These are phyloP conservation scores for Elymnias hypermnestra DNA, from an alignment of 1,140 invertebrate genomes.

Conservation along the genomic window DNA sequence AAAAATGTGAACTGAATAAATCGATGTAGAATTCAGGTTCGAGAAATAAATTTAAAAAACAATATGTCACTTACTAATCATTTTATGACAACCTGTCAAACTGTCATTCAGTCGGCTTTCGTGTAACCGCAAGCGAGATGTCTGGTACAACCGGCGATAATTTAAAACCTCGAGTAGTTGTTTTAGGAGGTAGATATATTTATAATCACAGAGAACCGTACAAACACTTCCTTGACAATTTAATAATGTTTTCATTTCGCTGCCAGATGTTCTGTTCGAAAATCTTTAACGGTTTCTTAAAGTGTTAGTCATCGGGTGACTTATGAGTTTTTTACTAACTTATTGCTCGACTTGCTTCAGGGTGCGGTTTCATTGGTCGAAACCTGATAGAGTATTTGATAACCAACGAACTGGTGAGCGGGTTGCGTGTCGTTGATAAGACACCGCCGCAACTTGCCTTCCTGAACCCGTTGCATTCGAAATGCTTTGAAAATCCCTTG, in stretches of 20 bases:
- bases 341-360: slow-evolving; percentile 74
- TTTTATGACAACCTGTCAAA: slow-evolving; percentile 34
- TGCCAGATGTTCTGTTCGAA: slow-evolving; percentile 29
- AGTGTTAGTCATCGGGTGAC: slow-evolving; percentile 64
- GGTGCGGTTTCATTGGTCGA: slow-evolving; percentile 94
- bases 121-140: slow-evolving; percentile 58
- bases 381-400: slow-evolving; percentile 90
- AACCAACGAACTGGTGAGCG: slow-evolving; percentile 84
- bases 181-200: slow-evolving; percentile 62
- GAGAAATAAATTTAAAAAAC: too few species aligned
- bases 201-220: background rate
- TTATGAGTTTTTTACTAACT: slow-evolving; percentile 44
- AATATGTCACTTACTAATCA: slow-evolving; percentile 12
- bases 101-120: slow-evolving; percentile 53
- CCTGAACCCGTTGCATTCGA: slow-evolving; percentile 85
- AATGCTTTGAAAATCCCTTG: slow-evolving; percentile 80
- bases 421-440: slow-evolving; percentile 91
- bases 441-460: slow-evolving; percentile 94
- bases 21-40: too few species aligned
- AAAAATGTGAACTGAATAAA: too few species aligned
- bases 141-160: slow-evolving; percentile 64
- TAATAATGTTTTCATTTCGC: background rate
- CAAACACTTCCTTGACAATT: slow-evolving; percentile 4
- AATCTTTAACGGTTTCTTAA: slow-evolving; percentile 52
- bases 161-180: slow-evolving; percentile 63